Base-by-base conservation (phyloP, 2,797 vertebrate genomes). In the Rhadinocentrus ornatus region DNA sequence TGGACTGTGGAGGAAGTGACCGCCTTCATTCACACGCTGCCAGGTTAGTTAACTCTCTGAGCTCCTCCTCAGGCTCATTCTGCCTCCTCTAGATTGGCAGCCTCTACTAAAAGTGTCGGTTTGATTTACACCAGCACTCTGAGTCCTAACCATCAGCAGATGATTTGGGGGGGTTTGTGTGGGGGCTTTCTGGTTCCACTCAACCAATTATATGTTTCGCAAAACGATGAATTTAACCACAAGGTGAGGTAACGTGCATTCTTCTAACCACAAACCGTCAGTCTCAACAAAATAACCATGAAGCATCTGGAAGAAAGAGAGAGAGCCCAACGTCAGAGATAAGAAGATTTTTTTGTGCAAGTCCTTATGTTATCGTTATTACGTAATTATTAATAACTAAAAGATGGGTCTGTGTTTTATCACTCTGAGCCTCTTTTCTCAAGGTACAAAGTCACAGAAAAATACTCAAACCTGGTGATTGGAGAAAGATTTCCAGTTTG, bases 1-100 rank as follows among this genome's bases (percentile, higher is more conserved):
- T 99, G 97, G 97, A 97, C 94, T 0, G 97, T 99, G 20, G 97
- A 99, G 91, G 96, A 99, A 64, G 97, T 99, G 1, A 96, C 96
- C 66, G 94, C 95, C 80, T 99, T 99, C 87, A 98, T 99, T 63
- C 95, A 90, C 90, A 95, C 95, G 22, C 93, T 99, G 88, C 98
- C 97, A 87, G 98, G 97, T 99, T 91, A 48, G 69, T 57, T 12
- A 3, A 24, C 59, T 4, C 11, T 12, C 59, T 13, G 12, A 29
- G 29, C 2, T 6, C 4, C 50, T 16, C 1, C 41, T 13, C 32
- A 20, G 37, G 22, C 31, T 22, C n/a, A 6, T 10, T 22, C 39
- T 5, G 39, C 39, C 39, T 44, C 39, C 15, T 6, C 15, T 48
- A n/a, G 9, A 4, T 48, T 48, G 20, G 46, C 46, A 29, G 22